Percentiles rank a stretch among this genome's conserved stretches.
Evolutionary conservation across 2,113 vertebrate species (phyloP).

Genomic region (Lichenostomus cassidix): DNA sequence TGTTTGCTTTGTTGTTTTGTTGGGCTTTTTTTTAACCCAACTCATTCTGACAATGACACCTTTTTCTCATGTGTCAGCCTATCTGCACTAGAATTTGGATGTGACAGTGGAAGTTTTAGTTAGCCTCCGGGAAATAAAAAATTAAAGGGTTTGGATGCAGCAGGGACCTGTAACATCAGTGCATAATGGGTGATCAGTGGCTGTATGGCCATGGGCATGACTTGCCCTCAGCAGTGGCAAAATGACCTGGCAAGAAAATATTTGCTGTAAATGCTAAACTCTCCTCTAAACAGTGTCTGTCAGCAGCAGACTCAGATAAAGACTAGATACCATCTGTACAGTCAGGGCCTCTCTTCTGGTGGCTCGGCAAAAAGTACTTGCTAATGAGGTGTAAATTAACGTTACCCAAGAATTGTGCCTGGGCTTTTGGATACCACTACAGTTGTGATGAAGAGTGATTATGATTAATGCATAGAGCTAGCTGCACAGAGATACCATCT

Average conservation of each 20-base stretch:
- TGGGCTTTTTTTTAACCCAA: not conserved
- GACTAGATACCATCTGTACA: not conserved
- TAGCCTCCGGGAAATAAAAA: not conserved
- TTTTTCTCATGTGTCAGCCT: not conserved
- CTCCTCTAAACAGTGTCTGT: not conserved
- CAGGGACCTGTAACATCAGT: not conserved
- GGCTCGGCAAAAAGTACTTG: not conserved
- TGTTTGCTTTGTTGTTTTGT: not conserved
- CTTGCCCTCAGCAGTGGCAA: not conserved
- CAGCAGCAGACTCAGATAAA: not conserved
- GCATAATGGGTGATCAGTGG: not conserved
- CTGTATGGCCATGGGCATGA: not conserved
- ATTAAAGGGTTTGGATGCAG: not conserved
- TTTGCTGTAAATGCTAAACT: not conserved
- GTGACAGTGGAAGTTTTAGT: not conserved
- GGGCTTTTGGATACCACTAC: not conserved
- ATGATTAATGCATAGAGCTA: not conserved
- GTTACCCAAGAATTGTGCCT: not conserved
- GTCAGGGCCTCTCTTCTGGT: not conserved
- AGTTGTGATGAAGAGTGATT: not conserved
- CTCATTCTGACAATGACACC: not conserved
- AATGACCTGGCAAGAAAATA: not conserved
- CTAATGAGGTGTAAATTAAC: not conserved
- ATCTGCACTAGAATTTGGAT: not conserved
- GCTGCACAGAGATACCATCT: not conserved